Base-by-base conservation (phyloP, 2,888 invertebrate genomes). In the Hymenopus coronatus region DNA sequence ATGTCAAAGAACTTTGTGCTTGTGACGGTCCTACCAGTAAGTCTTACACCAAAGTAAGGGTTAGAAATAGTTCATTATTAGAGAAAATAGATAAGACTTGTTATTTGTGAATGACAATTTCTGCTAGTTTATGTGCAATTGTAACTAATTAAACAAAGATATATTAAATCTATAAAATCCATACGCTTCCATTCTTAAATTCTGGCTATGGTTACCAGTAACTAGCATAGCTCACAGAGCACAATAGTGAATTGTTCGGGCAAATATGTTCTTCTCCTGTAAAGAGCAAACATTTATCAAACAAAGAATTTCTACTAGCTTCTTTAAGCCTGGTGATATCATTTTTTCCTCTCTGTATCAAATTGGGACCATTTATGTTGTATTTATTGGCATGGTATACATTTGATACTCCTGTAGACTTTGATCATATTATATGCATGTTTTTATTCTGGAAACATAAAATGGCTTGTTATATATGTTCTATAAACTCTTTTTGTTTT, bases 121-220 rank as follows among this genome's bases (percentile, higher is more conserved):
- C 54, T 70, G 54, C 54, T 70, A 70, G 54, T 70, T 20, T 70
- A 70, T 70, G 54, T 70, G 54, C 54, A 70, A 70, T 3, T 70
- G 54, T 70, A 70, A 70, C 54, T 20, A 70, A 70, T 70, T 20
- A 70, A 70, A 70, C 14, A 20, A 70, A 70, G 25, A 20, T 20
- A 70, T 6, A 20, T 70, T 20, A 70, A 20, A 70, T 3, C 54
- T 70, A 70, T 70, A 25, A 83, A 88, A 84, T 84, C 83, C 88
- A 84, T 84, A 88, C 54, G 54, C 88, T 84, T 83, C 88, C 84
- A 88, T 88, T 88, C 84, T 84, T 88, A 40, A 82, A 87, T 33
- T 87, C 82, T 87, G 87, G 82, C 87, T 70, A 81, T 25, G 28
- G n/a, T 81, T 86, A 86, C 82, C 27, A 87, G 33, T 30, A 70